Evolutionary conservation across 1,140 invertebrate species (phyloP), one percentile per base, ranked within the genome.

Genomic region (Nixonia krombeini): DNA sequence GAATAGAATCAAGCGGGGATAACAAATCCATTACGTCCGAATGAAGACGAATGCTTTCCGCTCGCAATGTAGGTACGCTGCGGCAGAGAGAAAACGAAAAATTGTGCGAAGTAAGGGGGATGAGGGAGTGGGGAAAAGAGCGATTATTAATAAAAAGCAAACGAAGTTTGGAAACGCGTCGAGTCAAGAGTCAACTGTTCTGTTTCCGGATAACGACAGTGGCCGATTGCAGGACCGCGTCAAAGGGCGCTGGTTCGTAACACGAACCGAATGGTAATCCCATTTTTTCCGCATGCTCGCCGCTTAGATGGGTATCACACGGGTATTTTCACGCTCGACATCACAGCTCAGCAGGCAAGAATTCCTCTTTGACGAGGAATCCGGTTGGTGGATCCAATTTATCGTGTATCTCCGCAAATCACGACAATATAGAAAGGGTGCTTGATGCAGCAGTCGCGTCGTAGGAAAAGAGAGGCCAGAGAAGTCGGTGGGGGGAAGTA

Each of bases 321-420:
- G 42, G 50, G 44, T 64, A 55, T 67, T 74, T 76, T 73, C 40
- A 74, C 70, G 72, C 73, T 66, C 44, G 66, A 70, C 42, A 45
- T 72, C 63, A 61, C 74, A 50, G 44, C 68, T 37, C 15, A 59
- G 55, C 26, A 57, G 51, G 58, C 53, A 70, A 70, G 59, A 77
- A 74, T 77, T 63, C 61, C 61, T 50, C 71, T 74, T 75, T 71
- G 64, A 75, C 71, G 70, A 61, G 62, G 67, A 72, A 58, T 70
- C 68, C 67, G 61, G 66, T 70, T 68, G 71, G 59, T 61, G 52
- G 59, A 73, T 70, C 62, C 62, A 69, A 77, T 77, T 75, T 77
- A 77, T 77, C 63, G 74, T 68, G 72, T 70, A 61, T 52, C 47
- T 46, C 62, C 45, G 52, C 51, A 61, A 50, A 59, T 64, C 51